Conservation (phyloP, 1,140 invertebrate species). For the Ceratina calcarata region DNA sequence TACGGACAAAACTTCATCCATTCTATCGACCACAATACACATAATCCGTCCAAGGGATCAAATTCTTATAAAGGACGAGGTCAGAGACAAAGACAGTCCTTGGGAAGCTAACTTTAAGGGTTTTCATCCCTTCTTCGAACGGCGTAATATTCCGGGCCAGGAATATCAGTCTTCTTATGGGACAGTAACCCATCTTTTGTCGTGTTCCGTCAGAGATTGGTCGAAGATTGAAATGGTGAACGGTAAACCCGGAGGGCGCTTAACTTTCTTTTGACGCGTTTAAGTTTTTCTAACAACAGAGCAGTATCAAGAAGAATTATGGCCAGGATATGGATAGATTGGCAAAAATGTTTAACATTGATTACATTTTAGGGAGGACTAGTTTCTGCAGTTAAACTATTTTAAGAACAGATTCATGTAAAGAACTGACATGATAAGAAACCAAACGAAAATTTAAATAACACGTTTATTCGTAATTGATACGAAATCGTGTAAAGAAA, state of each 20-base stretch:
- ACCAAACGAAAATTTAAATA: no score
- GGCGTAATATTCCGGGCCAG: constrained; percentile 24
- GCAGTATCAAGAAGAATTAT: no score
- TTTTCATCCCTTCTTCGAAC: constrained; percentile 40
- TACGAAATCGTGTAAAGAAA: no score
- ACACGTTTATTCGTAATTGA: no score
- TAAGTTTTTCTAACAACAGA: no score
- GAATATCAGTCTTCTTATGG: constrained; percentile 29
- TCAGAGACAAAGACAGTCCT: constrained; percentile 47
- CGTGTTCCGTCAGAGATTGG: background rate
- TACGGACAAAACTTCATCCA: constrained; percentile 63
- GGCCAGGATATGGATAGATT: no score
- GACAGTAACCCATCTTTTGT: constrained; percentile 30
- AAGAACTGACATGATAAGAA: no score
- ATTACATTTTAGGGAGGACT: no score
- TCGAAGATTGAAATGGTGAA: background rate
- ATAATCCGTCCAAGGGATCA: constrained; percentile 69
- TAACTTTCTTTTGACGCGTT: constrained; percentile 5
- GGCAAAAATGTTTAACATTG: no score
- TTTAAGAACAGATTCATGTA: no score
- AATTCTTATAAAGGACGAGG: constrained; percentile 69
- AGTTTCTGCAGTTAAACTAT: no score
- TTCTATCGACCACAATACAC: constrained; percentile 57
- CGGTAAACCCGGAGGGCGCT: background rate
- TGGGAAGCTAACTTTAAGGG: constrained; percentile 33